A percentile compares a stretch with the other conserved stretches of the same genome.
Conservation (phyloP, 2,113 vertebrate genomes). For the Urocynchramus pylzowi region DNA sequence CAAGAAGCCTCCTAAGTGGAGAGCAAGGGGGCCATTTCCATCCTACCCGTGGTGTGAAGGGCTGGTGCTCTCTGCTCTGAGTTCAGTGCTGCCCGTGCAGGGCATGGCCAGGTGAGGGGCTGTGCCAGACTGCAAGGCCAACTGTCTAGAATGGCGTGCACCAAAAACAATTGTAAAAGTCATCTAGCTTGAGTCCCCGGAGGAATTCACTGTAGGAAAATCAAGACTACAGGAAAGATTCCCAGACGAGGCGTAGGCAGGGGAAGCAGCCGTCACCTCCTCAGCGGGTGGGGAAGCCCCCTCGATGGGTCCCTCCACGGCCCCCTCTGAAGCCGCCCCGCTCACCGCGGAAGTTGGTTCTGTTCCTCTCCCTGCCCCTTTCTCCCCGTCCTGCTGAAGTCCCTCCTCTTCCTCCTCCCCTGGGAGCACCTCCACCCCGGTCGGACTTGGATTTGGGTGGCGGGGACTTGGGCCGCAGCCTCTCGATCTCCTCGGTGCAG, state of each 20-base stretch:
- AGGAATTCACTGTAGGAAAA: not conserved
- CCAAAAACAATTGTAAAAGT: not conserved
- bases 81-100: not conserved
- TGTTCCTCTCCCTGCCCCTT: constrained; percentile 89
- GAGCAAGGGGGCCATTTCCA: not conserved
- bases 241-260: not conserved
- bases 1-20: not conserved
- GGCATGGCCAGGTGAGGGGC: not conserved
- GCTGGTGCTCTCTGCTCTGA: not conserved
- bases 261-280: not conserved
- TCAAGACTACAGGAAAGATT: not conserved
- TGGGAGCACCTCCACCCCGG: constrained; percentile 85
- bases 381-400: constrained; percentile 86
- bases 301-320: constrained; percentile 88
- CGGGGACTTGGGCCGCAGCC: constrained; percentile 93
- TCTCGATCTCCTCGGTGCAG: constrained; percentile 95
- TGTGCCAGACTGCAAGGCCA: not conserved
- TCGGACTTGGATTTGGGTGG: constrained; percentile 89
- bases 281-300: constrained; percentile 87
- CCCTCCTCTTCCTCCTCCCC: constrained; percentile 88
- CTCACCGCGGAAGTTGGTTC: constrained; percentile 92
- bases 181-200: not conserved
- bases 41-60: not conserved
- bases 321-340: constrained; percentile 90
- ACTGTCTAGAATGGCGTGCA: not conserved